Evolutionary conservation across 2,113 vertebrate genomes (phyloP).

Genomic region (Catharus bicknelli): DNA sequence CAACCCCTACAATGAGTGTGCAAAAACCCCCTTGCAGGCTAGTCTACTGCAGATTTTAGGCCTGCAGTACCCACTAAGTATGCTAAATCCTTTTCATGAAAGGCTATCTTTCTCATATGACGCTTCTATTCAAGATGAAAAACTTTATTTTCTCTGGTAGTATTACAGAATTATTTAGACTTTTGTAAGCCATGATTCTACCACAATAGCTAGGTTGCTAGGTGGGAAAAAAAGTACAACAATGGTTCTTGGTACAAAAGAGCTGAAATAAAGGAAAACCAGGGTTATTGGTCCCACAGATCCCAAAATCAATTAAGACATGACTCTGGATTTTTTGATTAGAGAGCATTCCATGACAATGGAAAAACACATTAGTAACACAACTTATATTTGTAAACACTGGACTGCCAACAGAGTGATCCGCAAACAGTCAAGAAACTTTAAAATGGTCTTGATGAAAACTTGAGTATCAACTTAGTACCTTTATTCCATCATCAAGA

Average conservation of each 20-base stretch:
- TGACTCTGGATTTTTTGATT: neutral
- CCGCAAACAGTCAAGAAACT: neutral
- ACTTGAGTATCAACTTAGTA: neutral
- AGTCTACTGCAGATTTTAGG: neutral
- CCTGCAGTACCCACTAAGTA: neutral
- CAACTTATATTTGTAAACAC: neutral
- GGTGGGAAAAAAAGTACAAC: accelerated
- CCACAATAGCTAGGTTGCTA: neutral
- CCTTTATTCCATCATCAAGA: neutral
- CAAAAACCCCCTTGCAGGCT: accelerated
- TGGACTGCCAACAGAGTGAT: neutral
- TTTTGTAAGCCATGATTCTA: neutral
- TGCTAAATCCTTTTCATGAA: neutral
- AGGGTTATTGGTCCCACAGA: neutral
- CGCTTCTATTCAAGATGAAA: neutral
- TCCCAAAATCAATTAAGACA: accelerated
- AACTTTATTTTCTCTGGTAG: neutral
- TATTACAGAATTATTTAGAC: neutral
- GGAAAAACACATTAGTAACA: neutral
- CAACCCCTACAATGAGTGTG: accelerated
- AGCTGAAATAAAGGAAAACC: neutral
- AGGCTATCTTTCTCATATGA: neutral
- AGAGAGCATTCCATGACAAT: neutral
- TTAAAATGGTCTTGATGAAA: neutral
- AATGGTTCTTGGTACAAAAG: neutral